Evolutionary conservation across 2,888 invertebrate genomes (phyloP).

Genomic region (Platycheirus albimanus): DNA sequence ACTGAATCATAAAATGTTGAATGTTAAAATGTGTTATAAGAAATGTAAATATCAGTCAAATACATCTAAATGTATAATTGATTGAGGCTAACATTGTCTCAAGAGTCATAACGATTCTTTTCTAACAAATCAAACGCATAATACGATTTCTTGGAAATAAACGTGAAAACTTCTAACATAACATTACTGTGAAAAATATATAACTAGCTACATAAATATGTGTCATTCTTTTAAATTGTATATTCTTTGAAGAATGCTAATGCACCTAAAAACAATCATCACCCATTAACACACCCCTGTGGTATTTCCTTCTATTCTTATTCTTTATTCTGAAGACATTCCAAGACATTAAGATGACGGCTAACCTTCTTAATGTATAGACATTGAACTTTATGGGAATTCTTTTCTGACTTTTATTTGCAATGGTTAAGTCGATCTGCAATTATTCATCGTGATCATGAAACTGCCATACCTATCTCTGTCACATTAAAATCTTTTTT

Average conservation of each 20-base stretch:
- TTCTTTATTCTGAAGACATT: slow-evolving; percentile 13
- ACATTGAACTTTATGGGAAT: slow-evolving; percentile 55
- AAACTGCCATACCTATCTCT: slow-evolving; percentile 27
- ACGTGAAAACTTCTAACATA: too few relatives aligned
- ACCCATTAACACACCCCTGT: not conserved
- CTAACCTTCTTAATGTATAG: slow-evolving; percentile 21
- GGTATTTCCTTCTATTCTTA: not conserved
- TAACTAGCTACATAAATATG: too few relatives aligned
- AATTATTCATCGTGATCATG: slow-evolving; percentile 31
- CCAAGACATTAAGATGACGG: slow-evolving; percentile 16
- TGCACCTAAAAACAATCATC: slow-evolving; percentile 10
- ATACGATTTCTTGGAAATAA: too few relatives aligned
- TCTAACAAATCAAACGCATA: too few relatives aligned
- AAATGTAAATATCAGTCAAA: too few relatives aligned
- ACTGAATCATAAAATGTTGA: too few relatives aligned
- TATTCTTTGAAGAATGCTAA: not conserved
- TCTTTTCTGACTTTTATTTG: slow-evolving; percentile 17
- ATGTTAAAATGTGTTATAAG: too few relatives aligned
- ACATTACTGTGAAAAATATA: too few relatives aligned
- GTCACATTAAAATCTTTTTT: slow-evolving; percentile 1
- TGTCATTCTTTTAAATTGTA: too few relatives aligned
- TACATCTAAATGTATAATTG: too few relatives aligned
- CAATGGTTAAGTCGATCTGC: slow-evolving; percentile 25
- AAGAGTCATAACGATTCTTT: too few relatives aligned
- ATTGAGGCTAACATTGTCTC: too few relatives aligned